Conservation (phyloP, 2,888 invertebrate genomes). For the Sphaeridia pumilis region DNA sequence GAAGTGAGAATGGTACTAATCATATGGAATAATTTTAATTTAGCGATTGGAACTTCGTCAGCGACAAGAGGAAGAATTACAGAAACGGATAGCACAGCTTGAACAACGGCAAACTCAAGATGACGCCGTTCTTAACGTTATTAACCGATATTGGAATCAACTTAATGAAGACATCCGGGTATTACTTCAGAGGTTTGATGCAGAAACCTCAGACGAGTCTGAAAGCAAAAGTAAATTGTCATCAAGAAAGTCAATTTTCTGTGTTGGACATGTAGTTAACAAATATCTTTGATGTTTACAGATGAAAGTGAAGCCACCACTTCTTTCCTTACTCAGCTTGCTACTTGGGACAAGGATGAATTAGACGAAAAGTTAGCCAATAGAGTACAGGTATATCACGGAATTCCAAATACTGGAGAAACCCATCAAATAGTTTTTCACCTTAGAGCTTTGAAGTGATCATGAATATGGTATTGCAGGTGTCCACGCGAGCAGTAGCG, state of each 20-base stretch:
- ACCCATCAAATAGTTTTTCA: no score
- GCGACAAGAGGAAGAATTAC: constrained; percentile 69
- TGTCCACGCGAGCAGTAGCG: constrained; percentile 89
- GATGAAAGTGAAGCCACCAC: constrained; percentile 95
- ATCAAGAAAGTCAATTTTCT: no score
- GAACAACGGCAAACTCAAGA: constrained; percentile 92
- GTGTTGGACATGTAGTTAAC: no score
- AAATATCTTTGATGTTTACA: no score
- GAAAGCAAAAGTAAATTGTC: constrained; percentile 90
- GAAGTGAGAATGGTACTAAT: no score
- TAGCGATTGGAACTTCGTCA: constrained; percentile 85
- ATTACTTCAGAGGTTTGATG: constrained; percentile 87
- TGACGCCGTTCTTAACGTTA: constrained; percentile 93
- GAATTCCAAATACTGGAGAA: background rate
- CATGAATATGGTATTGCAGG: constrained; percentile 42
- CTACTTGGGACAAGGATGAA: constrained; percentile 97
- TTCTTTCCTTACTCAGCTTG: constrained; percentile 85
- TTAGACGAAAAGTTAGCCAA: constrained; percentile 90
- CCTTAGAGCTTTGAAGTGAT: no score
- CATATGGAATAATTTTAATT: no score
- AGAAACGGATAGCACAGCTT: constrained; percentile 83
- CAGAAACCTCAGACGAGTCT: constrained; percentile 90
- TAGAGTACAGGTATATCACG: constrained; percentile 67
- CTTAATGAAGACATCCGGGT: constrained; percentile 94
- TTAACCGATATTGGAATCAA: constrained; percentile 94